Conservation (phyloP, 2,113 vertebrate genomes). For the Stigmatopora argus region DNA sequence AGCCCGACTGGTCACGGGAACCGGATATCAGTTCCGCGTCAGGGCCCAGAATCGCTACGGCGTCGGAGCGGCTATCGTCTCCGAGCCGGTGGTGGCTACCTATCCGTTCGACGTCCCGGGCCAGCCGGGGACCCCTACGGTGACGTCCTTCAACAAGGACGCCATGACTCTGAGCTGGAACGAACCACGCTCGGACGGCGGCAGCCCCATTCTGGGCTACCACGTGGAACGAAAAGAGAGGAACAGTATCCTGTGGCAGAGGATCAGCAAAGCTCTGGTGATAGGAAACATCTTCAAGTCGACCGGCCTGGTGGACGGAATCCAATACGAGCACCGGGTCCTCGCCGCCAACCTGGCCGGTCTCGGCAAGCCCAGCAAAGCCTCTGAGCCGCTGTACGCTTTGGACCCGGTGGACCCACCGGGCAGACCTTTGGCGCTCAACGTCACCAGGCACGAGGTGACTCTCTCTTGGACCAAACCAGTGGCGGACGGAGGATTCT, state of each 20-base stretch:
- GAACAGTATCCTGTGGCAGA: constrained; percentile 95
- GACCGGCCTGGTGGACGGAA: constrained; percentile 86
- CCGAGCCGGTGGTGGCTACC: constrained; percentile 80
- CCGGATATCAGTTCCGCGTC: constrained; percentile 95
- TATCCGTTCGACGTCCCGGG: constrained; percentile 96
- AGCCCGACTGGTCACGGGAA: constrained; percentile 82
- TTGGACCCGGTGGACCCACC: constrained; percentile 91
- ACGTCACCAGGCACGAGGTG: constrained; percentile 92
- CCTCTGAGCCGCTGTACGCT: constrained; percentile 84
- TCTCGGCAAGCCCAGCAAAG: constrained; percentile 91
- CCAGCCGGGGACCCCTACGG: constrained; percentile 85
- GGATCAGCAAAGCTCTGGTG: constrained; percentile 83
- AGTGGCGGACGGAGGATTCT: constrained; percentile 93
- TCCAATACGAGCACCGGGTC: constrained; percentile 93
- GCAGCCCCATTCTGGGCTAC: constrained; percentile 91
- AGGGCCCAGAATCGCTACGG: constrained; percentile 97
- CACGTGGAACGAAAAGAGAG: constrained; percentile 94
- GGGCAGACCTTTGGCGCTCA: constrained; percentile 85
- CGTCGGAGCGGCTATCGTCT: constrained; percentile 79
- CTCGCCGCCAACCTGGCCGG: constrained; percentile 94
- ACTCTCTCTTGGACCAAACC: constrained; percentile 91
- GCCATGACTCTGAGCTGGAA: constrained; percentile 91
- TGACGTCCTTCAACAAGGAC: constrained; percentile 88
- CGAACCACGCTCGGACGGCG: constrained; percentile 89
- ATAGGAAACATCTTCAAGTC: constrained; percentile 95